Base-by-base conservation (phyloP, 2,888 invertebrate genomes). In the Mesopsocus fuscifrons region DNA sequence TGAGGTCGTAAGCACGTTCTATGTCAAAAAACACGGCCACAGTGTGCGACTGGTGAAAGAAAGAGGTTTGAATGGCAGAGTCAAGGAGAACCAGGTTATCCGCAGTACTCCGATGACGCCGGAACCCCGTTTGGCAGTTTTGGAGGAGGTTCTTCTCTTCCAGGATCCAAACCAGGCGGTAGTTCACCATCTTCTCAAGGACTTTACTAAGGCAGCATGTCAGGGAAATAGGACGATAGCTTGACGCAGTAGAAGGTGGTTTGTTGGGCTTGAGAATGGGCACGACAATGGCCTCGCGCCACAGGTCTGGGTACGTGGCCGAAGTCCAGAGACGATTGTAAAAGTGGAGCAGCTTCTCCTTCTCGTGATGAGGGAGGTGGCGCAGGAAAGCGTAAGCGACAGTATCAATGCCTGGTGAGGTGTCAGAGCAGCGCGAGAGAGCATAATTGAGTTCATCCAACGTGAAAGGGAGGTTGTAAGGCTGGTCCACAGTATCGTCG, bases 171-270 rank as follows among this genome's bases (percentile, higher is more conserved):
- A n/a, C n/a, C n/a, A n/a, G n/a, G n/a, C n/a, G n/a, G n/a, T n/a
- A n/a, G n/a, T n/a, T n/a, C n/a, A n/a, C n/a, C n/a, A n/a, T n/a
- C n/a, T n/a, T n/a, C n/a, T n/a, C n/a, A n/a, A n/a, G n/a, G n/a
- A n/a, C n/a, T n/a, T n/a, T n/a, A n/a, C n/a, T n/a, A n/a, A 30
- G 30, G n/a, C 30, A 30, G n/a, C 30, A 11, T n/a, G 30, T 30
- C n/a, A 30, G 30, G 30, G 30, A 30, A 11, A 30, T 30, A 30
- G 30, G 30, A 30, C 30, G 30, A 30, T 30, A 30, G n/a, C n/a
- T 30, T 30, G 9, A 9, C 30, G 30, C 30, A 11, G n/a, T 9
- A 30, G 30, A 30, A n/a, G 30, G 30, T 11, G 9, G 9, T 30
- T 30, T 30, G 9, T 30, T n/a, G 9, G 9, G 9, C 30, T 30